A percentile compares a stretch with the other conserved stretches of the same genome.
Evolutionary conservation across 2,797 vertebrate genomes (phyloP).

Genomic region (Semotilus atromaculatus): DNA sequence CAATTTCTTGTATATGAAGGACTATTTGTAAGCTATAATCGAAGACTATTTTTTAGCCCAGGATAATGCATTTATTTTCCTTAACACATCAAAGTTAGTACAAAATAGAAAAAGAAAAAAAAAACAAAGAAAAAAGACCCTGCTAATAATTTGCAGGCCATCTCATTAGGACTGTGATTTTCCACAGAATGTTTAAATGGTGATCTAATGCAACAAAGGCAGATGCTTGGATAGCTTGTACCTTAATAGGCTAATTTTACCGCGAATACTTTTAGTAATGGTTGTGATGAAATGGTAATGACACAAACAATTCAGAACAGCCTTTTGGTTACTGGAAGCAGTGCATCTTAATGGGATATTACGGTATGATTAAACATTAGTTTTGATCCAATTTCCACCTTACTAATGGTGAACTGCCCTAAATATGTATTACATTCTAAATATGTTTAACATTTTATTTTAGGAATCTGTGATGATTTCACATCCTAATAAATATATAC

Average conservation of each 20-base stretch:
- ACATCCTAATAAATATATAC: background rate
- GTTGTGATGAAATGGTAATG: conserved; percentile 14
- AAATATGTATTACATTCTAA: background rate
- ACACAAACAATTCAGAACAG: conserved; percentile 16
- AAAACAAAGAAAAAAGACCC: background rate
- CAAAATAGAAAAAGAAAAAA: background rate
- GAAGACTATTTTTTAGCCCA: background rate
- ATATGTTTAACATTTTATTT: background rate
- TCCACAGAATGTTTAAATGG: background rate
- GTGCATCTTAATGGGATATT: background rate
- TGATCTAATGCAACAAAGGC: background rate
- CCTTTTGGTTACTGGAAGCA: conserved; percentile 17
- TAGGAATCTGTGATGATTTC: background rate
- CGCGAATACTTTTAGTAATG: conserved; percentile 6
- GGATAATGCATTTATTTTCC: background rate
- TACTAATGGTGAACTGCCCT: background rate
- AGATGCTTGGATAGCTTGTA: conserved; percentile 1
- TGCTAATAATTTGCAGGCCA: background rate
- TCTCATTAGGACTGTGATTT: background rate
- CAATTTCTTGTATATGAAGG: background rate
- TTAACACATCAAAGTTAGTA: background rate
- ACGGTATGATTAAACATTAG: background rate
- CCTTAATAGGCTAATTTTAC: conserved; percentile 22
- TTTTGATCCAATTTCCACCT: conserved; percentile 7
- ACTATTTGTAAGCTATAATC: background rate